Conservation (phyloP, 1,140 invertebrate genomes). For the Pteromalus puparum region DNA sequence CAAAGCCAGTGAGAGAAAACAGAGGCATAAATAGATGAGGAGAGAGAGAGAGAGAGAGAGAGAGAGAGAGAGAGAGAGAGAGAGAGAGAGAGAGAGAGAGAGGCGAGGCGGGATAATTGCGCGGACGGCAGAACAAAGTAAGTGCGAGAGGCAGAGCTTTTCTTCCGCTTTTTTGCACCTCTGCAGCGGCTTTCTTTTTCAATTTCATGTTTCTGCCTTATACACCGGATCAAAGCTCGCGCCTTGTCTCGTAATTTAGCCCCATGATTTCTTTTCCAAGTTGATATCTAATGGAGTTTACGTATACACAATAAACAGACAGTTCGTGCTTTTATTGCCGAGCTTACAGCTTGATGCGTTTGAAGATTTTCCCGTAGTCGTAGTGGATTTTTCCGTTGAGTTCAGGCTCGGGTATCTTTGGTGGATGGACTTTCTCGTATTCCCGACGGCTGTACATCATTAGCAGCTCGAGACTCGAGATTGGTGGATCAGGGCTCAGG, state of each 20-base stretch:
- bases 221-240: not conserved
- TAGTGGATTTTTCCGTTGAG: not conserved
- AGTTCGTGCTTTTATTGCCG: not conserved
- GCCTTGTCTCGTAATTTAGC: too few species aligned
- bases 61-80: not conserved
- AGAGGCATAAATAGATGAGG: not conserved
- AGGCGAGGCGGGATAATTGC: conserved; percentile 5
- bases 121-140: not conserved
- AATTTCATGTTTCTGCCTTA: not conserved
- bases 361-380: not conserved
- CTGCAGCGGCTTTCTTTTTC: not conserved
- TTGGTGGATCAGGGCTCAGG: not conserved
- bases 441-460: not conserved
- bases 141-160: not conserved
- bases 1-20: not conserved
- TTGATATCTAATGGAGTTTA: too few species aligned
- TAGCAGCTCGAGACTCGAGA: not conserved
- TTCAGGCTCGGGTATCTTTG: not conserved
- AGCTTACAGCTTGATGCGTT: not conserved
- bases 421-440: not conserved
- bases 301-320: not conserved
- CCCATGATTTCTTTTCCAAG: too few species aligned
- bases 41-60: not conserved
- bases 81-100: not conserved
- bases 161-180: not conserved